These are phyloP conservation scores for Gavia stellata DNA, from an alignment of 2,113 vertebrate species.

Conservation along the genomic window DNA sequence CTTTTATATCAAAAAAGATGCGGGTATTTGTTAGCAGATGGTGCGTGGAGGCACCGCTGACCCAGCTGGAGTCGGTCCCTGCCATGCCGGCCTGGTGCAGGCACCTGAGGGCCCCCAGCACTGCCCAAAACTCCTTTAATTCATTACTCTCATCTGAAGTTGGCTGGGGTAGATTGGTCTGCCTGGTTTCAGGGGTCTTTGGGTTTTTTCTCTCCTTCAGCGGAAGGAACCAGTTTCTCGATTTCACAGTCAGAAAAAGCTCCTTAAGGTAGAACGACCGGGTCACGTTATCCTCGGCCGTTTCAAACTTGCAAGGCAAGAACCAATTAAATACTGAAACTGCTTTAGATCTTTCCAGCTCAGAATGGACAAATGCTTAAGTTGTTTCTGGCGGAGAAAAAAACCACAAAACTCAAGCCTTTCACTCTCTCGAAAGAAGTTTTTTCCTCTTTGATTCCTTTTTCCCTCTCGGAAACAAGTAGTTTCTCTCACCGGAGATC, in stretches of 20 bases:
- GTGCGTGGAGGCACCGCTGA: rapidly evolving
- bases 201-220: neutral
- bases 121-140: neutral
- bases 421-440: neutral
- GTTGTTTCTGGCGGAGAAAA: neutral
- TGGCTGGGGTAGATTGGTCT: no score
- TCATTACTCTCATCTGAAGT: neutral
- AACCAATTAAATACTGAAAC: neutral
- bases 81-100: neutral
- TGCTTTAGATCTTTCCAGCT: neutral
- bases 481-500: neutral
- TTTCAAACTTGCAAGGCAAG: neutral
- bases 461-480: neutral
- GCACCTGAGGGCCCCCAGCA: rapidly evolving
- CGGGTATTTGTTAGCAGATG: neutral
- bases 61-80: neutral
- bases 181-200: neutral
- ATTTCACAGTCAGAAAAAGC: neutral
- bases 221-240: neutral
- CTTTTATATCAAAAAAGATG: rapidly evolving
- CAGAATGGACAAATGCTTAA: neutral
- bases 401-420: neutral
- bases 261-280: neutral
- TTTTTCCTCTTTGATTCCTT: neutral
- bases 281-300: rapidly evolving